phyloP scores from a whole-genome alignment of 1,140 invertebrate species.

The Elymnias hypermnestra region DNA sequence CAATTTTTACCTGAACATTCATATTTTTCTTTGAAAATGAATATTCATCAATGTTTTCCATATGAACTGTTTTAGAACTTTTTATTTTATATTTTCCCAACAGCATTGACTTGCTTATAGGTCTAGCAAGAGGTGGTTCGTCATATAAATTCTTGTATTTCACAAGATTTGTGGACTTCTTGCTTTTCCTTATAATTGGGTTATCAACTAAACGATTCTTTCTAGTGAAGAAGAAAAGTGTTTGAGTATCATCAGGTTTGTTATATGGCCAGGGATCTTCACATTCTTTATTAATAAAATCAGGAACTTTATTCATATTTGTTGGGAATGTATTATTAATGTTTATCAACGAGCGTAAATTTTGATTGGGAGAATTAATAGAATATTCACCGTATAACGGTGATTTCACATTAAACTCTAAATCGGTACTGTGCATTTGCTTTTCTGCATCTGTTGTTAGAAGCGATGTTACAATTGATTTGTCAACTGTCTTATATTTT shows the following conservation, averaged over 20 bases:
- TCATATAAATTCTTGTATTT: conserved; percentile 48
- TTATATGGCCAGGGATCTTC: too few species aligned
- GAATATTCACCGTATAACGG: conserved; percentile 26
- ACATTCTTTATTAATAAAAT: too few species aligned
- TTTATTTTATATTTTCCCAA: conserved; percentile 33
- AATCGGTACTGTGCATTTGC: conserved; percentile 34
- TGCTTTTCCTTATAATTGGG: conserved; percentile 40
- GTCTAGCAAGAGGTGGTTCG: conserved; percentile 42
- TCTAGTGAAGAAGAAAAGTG: conserved; percentile 26
- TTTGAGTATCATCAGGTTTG: conserved; percentile 10
- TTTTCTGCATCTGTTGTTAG: conserved; percentile 31
- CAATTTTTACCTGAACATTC: conserved; percentile 17
- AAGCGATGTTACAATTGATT: conserved; percentile 18
- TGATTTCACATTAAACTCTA: conserved; percentile 21
- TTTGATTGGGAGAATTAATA: conserved; percentile 19
- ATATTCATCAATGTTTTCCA: background rate
- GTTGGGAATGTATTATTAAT: background rate
- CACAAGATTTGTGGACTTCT: conserved; percentile 55
- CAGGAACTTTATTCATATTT: too few species aligned
- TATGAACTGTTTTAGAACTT: conserved; percentile 4
- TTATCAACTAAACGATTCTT: conserved; percentile 12
- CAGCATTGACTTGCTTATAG: conserved; percentile 42
- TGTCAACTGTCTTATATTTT: conserved; percentile 3
- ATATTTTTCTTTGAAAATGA: conserved; percentile 16
- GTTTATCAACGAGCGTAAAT: background rate